Evolutionary conservation across 2,797 vertebrate species (phyloP).

Genomic region (Acomys russatus): DNA sequence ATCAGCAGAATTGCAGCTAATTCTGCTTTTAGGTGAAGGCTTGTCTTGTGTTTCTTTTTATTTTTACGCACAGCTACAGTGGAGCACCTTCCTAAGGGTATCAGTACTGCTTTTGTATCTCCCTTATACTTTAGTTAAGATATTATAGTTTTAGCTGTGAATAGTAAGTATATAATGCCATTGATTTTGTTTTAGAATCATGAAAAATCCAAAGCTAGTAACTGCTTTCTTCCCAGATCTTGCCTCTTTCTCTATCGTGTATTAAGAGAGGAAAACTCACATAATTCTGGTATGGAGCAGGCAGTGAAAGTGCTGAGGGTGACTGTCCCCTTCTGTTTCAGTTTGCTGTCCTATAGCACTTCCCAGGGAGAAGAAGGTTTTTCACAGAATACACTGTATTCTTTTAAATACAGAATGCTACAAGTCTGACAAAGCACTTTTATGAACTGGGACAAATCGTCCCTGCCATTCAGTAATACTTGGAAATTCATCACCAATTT

Average conservation of each 20-base stretch:
- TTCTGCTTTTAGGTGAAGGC: background rate
- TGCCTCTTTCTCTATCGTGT: background rate
- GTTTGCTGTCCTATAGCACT: background rate
- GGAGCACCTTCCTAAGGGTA: conserved; percentile 43
- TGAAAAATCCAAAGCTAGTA: background rate
- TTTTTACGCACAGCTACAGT: background rate
- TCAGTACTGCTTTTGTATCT: background rate
- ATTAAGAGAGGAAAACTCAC: background rate
- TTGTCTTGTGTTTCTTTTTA: background rate
- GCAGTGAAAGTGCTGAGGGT: conserved; percentile 21
- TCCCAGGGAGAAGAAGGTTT: background rate
- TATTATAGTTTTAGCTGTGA: conserved; percentile 36
- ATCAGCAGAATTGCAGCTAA: conserved; percentile 19
- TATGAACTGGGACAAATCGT: conserved; percentile 76
- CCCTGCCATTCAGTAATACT: conserved; percentile 77
- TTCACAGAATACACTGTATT: conserved; percentile 26
- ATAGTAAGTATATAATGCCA: conserved; percentile 1
- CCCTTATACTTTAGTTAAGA: conserved; percentile 33
- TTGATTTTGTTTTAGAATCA: conserved; percentile 64
- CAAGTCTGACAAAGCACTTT: conserved; percentile 68
- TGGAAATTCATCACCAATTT: conserved; percentile 85
- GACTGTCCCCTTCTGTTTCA: conserved; percentile 9
- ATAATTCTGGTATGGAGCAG: background rate
- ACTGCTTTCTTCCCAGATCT: background rate
- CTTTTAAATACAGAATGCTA: conserved; percentile 59